Base-by-base conservation (phyloP, 2,113 vertebrate genomes). In the Puffinus mauretanicus region DNA sequence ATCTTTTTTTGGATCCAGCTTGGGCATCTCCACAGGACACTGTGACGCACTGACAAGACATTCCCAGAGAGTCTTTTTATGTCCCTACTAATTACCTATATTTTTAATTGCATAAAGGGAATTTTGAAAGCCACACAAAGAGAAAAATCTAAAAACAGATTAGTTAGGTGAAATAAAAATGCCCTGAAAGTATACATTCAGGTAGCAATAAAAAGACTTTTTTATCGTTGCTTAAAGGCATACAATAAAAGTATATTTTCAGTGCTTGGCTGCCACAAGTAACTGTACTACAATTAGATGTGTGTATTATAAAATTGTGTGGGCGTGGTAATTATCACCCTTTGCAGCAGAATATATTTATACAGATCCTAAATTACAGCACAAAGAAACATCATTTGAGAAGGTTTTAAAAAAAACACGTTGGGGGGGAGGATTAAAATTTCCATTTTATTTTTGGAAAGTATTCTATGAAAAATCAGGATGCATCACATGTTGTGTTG, bases 251-350 rank as follows among this genome's bases (percentile, higher is more conserved):
- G 89, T 91, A 27, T 94, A 97, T 97, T 98, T 97, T 96, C 83
- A 85, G 97, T 94, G 76, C 86, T 75, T 94, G 87, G 72, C 73
- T 96, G 94, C 94, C 92, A 88, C 93, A 97, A 97, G 96, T 97
- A 97, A 89, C 96, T 76, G 90, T 87, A 82, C 93, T 96, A 96
- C 93, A 97, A 97, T 97, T 97, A 97, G 95, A 95, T 83, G 93
- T 96, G 88, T 93, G 61, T 94, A 93, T 96, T 96, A 95, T 96
- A 97, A 97, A 97, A 96, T 87, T 62, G 88, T 89, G 96, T 92
- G 86, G 95, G 94, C 0, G 64, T 95, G 94, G 97, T 97, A 98
- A 97, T 97, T 97, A 98, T 97, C 93, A 95, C 96, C 92, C 87
- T 96, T 91, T 82, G 88, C 88, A 96, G 90, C 81, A 96, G 92